These are phyloP conservation scores for Temnothorax longispinosus DNA, from an alignment of 1,140 invertebrate genomes.

Conservation along the genomic window DNA sequence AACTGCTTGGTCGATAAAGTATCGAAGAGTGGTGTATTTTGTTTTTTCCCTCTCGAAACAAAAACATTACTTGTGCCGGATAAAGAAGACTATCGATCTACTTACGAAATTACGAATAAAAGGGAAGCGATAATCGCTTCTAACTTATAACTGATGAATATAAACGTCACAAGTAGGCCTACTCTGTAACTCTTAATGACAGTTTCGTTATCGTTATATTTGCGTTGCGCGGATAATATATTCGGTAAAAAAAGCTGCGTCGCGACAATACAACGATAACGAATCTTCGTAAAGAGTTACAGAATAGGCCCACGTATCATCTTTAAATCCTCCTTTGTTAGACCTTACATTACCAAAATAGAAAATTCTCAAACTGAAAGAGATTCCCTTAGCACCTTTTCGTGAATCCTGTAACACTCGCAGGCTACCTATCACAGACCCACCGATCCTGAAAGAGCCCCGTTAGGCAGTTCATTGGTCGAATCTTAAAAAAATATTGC, in stretches of 20 bases:
- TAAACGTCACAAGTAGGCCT: not conserved
- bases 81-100: conserved; percentile 17
- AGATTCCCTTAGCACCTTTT: conserved; percentile 74
- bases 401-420: conserved; percentile 70
- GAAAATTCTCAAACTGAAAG: conserved; percentile 68
- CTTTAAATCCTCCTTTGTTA: conserved; percentile 40
- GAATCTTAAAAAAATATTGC: conserved; percentile 76
- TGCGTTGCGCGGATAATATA: too few relatives aligned
- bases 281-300: too few relatives aligned
- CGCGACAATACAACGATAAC: too few relatives aligned
- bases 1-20: conserved; percentile 65
- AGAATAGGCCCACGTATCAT: not conserved
- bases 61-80: conserved; percentile 14
- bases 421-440: conserved; percentile 78
- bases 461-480: conserved; percentile 69
- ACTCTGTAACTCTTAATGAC: too few relatives aligned
- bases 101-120: conserved; percentile 31
- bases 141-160: conserved; percentile 49
- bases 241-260: too few relatives aligned
- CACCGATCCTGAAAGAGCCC: conserved; percentile 73
- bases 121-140: conserved; percentile 11
- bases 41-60: conserved; percentile 20
- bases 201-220: too few relatives aligned
- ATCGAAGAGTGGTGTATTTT: conserved; percentile 35
- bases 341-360: conserved; percentile 68